Evolutionary conservation across 2,113 vertebrate genomes (phyloP).

Genomic region (Barbus barbus): DNA sequence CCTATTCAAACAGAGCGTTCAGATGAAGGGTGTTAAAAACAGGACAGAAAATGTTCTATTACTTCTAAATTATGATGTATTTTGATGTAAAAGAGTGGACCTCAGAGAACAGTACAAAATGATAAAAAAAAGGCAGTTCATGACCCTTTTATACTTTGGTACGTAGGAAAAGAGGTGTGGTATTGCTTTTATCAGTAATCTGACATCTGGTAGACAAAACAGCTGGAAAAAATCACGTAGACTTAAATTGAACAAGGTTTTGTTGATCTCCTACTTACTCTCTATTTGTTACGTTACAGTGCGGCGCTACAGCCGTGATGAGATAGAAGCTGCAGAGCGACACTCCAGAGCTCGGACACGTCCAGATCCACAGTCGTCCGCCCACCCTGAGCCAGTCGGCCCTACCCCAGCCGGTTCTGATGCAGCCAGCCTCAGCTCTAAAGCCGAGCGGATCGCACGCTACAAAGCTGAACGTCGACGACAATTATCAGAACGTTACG

Average conservation of each 20-base stretch:
- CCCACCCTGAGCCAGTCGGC: conserved; percentile 63
- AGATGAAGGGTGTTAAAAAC: too few relatives aligned
- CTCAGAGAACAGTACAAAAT: too few relatives aligned
- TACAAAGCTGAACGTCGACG: conserved; percentile 96
- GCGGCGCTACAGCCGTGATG: conserved; percentile 87
- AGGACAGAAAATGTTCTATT: too few relatives aligned
- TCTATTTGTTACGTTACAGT: conserved; percentile 54
- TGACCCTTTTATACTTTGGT: too few relatives aligned
- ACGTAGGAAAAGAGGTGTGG: too few relatives aligned
- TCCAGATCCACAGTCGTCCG: conserved; percentile 63
- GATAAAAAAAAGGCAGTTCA: too few relatives aligned
- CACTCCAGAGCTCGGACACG: conserved; percentile 74
- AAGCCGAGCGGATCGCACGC: conserved; percentile 94
- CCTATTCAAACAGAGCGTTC: too few relatives aligned
- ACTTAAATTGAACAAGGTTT: background rate
- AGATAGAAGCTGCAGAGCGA: conserved; percentile 74
- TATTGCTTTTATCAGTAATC: too few relatives aligned
- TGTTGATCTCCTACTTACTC: background rate
- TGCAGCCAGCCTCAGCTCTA: conserved; percentile 80
- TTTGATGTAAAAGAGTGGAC: too few relatives aligned
- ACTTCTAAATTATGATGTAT: too few relatives aligned
- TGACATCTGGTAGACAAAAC: background rate
- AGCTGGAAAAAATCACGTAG: background rate
- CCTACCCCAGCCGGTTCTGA: conserved; percentile 74
- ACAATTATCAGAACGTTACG: conserved; percentile 93